A percentile compares a stretch with the other conserved stretches of the same genome.
Evolutionary conservation across 2,113 vertebrate genomes (phyloP).

Genomic region (Pipra filicauda): DNA sequence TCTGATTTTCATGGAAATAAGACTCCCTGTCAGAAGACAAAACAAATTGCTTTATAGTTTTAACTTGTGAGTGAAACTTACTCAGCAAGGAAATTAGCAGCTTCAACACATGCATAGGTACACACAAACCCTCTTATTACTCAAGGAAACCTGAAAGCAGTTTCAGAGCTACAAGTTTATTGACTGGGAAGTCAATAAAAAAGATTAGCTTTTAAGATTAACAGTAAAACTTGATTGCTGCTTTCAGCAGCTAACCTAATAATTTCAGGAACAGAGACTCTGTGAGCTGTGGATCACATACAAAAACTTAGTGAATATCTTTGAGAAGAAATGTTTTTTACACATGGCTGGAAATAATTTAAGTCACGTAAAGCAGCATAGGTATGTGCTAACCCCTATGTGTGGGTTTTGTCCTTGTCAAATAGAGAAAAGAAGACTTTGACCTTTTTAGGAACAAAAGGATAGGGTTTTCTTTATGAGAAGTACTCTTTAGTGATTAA

Average conservation of each 20-base stretch:
- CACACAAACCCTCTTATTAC: slow-evolving; percentile 20
- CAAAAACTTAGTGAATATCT: slow-evolving; percentile 54
- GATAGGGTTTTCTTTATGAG: slow-evolving; percentile 59
- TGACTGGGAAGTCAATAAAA: slow-evolving; percentile 66
- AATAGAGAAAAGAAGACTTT: slow-evolving; percentile 68
- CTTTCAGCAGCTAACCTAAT: slow-evolving; percentile 66
- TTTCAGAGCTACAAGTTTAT: slow-evolving; percentile 66
- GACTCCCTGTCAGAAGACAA: background rate
- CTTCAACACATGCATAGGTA: slow-evolving; percentile 36
- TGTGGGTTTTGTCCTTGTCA: slow-evolving; percentile 49
- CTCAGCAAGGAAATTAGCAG: slow-evolving; percentile 11
- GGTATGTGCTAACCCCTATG: slow-evolving; percentile 39
- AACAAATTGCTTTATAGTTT: slow-evolving; percentile 12
- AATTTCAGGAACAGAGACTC: slow-evolving; percentile 60
- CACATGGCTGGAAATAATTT: slow-evolving; percentile 39
- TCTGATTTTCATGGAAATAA: background rate
- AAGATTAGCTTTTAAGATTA: slow-evolving; percentile 40
- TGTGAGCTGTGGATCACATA: slow-evolving; percentile 16
- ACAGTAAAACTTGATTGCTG: slow-evolving; percentile 68
- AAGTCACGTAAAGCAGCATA: slow-evolving; percentile 55
- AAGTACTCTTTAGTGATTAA: slow-evolving; percentile 65
- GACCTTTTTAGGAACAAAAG: slow-evolving; percentile 72
- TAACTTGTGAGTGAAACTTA: background rate
- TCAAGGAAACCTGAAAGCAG: slow-evolving; percentile 59
- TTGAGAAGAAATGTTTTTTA: slow-evolving; percentile 30